Base-by-base conservation (phyloP, 1,140 invertebrate species). In the Nixonia krombeini region DNA sequence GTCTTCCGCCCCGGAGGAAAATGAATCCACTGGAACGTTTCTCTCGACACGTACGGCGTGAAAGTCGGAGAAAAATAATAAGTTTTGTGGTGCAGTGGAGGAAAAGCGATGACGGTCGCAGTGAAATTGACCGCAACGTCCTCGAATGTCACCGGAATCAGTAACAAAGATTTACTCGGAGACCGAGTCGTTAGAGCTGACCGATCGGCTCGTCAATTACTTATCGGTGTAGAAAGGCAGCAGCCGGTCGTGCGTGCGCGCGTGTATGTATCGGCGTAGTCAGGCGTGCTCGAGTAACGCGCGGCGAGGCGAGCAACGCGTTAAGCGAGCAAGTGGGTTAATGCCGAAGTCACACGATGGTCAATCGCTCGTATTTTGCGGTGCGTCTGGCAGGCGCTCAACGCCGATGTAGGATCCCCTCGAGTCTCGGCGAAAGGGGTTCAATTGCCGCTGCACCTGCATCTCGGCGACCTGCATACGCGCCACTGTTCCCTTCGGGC, bases 381-480 rank as follows among this genome's bases (percentile, higher is more conserved):
- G 49, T 45, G 15, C 65, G 52, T 55, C 40, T 31, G 33, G 41
- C 37, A 40, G 35, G 10, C 41, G 25, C 42, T 53, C 49, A 50
- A 38, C 31, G 47, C n/a, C 31, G 29, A 50, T 67, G 52, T 51
- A 53, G 31, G 62, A 69, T 63, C 49, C 65, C 58, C 65, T 58
- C 49, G 53, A 56, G 65, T 69, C 53, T 69, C 53, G 65, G 65
- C 65, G 65, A 69, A 69, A 68, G 64, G 64, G 64, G 64, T 68
- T 68, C 64, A 68, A 69, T 69, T 63, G 53, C 65, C 46, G 66
- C 59, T 70, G 66, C 66, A 70, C 67, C 67, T 70, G 67, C 44
- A 61, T 64, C 59, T 33, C 41, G 56, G 59, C 67, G 67, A 64
- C 67, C 67, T 70, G 67, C 59, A 70, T 70, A 61, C 61, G 31